Evolutionary conservation across 2,113 vertebrate genomes (phyloP), one percentile per base, ranked within the genome.

Genomic region (Gorilla gorilla): DNA sequence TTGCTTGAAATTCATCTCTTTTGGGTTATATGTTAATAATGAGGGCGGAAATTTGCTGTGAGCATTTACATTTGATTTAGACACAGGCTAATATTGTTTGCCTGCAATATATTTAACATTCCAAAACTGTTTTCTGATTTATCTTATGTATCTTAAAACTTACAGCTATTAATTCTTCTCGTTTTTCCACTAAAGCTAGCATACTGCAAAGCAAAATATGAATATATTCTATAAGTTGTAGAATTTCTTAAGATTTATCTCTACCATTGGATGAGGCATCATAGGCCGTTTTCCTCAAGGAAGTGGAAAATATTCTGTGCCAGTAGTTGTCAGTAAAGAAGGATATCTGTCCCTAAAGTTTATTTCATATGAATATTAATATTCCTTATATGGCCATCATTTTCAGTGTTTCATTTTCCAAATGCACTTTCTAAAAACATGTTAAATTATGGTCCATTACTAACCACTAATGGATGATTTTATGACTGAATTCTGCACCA

Each of bases 381-480:
- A 89, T 95, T 92, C 68, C 87, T 90, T 85, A 94, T n/a, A 70
- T 66, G 50, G 18, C 20, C 76, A 87, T 84, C 72, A 70, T 72
- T 90, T 98, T 89, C 35, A 90, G 57, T 76, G 48, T 94, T 72
- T 72, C 59, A 86, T 93, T 97, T 96, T 97, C 48, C 81, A 97
- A 95, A 61, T 97, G 45, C 10, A 82, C 93, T 96, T 97, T 94
- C 0, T 43, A 35, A 95, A 57, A 93, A 73, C 38, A 92, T 93
- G 90, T 98, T 70, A 88, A 82, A 27, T 83, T 76, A 93, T 64
- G 55, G 96, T 23, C 89, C 91, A 97, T 92, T 76, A 97, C 89
- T 52, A 94, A 92, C 70, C 80, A 94, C 95, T 97, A 97, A 94
- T 97, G 95, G 96, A 96, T 70, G 97, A 92, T 73, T 93, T 40